phyloP scores from a whole-genome alignment of 2,888 invertebrate species.

The Cinara cedri region DNA sequence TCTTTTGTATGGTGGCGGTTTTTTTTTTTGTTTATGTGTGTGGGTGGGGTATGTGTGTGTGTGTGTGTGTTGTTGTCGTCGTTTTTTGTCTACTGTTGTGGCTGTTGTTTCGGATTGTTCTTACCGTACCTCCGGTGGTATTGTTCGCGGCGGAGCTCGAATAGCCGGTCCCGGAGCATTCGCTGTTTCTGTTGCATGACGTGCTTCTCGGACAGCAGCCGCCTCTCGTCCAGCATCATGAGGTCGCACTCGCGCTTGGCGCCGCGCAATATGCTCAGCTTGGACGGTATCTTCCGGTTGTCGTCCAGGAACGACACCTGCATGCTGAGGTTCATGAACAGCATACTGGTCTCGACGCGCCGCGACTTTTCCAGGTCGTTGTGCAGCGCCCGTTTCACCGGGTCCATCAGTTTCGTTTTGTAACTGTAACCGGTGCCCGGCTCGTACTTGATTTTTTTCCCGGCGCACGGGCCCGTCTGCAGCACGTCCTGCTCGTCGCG shows the following conservation, averaged over 20 bases:
- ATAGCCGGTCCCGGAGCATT: constrained; percentile 46
- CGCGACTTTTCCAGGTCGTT: constrained; percentile 53
- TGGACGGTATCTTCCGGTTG: constrained; percentile 54
- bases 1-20: too few species aligned
- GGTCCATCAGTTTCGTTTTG: constrained; percentile 53
- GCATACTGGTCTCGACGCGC: constrained; percentile 53
- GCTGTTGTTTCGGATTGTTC: not conserved
- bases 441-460: constrained; percentile 50
- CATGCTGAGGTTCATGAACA: constrained; percentile 55
- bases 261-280: constrained; percentile 55
- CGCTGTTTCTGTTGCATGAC: constrained; percentile 53
- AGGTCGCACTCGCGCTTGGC: constrained; percentile 54
- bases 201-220: constrained; percentile 54
- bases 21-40: too few species aligned
- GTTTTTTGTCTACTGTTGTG: too few species aligned
- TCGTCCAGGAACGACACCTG: constrained; percentile 55
- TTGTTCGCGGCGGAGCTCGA: constrained; percentile 50
- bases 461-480: not conserved
- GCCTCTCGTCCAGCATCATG: constrained; percentile 47
- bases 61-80: not conserved
- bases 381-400: constrained; percentile 52
- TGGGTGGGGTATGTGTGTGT: not conserved
- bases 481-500: not conserved
- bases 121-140: constrained; percentile 48
- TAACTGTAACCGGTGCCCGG: constrained; percentile 31